Base-by-base conservation (phyloP, 2,113 vertebrate species). In the Dolichallabes microphthalmus region DNA sequence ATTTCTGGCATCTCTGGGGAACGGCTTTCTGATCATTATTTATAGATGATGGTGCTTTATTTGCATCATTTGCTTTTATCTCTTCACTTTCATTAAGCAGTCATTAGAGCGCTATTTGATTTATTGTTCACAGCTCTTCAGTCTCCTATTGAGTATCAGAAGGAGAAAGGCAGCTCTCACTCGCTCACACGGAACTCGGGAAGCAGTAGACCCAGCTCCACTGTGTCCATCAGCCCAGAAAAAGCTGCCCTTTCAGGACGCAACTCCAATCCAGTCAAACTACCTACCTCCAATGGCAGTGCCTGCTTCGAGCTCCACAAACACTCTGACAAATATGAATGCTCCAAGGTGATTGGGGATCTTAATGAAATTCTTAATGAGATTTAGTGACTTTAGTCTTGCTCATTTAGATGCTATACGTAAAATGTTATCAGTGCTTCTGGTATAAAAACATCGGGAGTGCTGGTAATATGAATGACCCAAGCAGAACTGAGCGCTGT, bases 61-160 rank as follows among this genome's bases (percentile, higher is more conserved):
- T 27, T 78, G 9, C 25, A 71, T 80, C 10, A 0, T 19, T 27
- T 30, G 8, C 19, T 71, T 78, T 68, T 76, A 50, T n/a, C 52
- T 6, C 14, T 71, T 11, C 5, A 55, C 7, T 32, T 76, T 53
- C n/a, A 25, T 75, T 64, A 63, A 3, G 27, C 22, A 69, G 0
- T 69, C 1, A 19, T 52, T 58, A 50, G n/a, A 66, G 12, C 1
- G 71, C 83, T 84, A 61, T 68, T 60, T 71, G 64, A 71, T 73
- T 81, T 63, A 74, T 45, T 81, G 68, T 84, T 45, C 13, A 55
- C 89, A 99, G 98, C 98, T 12, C 95, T 99, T 0, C 97, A 98
- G 94, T 98, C 96, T 2, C 98, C 98, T 73, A 99, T 99, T 15
- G 96, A 98, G 90, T 98, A 99, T 89, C 97, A 99, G 74, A 96